Conservation (phyloP, 2,797 vertebrate species). For the Ibycter americanus region DNA sequence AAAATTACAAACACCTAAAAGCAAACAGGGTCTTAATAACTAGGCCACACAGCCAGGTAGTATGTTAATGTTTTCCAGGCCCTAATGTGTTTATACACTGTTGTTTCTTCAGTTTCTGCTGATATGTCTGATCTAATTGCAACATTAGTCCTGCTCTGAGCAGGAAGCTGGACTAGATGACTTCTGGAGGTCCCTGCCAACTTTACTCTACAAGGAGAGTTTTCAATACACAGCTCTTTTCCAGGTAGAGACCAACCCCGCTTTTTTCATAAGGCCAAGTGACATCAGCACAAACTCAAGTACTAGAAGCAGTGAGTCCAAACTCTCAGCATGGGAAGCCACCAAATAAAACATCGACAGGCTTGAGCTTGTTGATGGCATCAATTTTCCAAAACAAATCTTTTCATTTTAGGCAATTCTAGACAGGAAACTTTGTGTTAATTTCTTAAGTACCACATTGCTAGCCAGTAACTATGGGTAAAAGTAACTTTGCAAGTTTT, state of each 20-base stretch:
- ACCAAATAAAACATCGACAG: not conserved
- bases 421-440: not conserved
- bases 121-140: not conserved
- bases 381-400: not conserved
- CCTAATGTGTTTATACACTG: not conserved
- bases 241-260: not conserved
- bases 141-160: not conserved
- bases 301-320: not conserved
- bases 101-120: not conserved
- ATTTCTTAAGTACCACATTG: not conserved
- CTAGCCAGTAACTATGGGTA: not conserved
- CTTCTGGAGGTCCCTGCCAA: not conserved
- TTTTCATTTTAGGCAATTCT: not conserved
- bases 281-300: not conserved
- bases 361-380: not conserved
- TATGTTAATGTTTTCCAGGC: not conserved
- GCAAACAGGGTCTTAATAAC: not conserved
- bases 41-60: not conserved
- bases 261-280: not conserved
- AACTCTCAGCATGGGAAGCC: not conserved
- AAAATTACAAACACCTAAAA: not conserved
- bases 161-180: not conserved
- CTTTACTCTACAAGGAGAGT: not conserved
- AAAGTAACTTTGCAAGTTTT: not conserved
- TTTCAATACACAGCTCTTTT: fast-evolving